Percentiles rank a stretch among this genome's conserved stretches.
phyloP scores from a whole-genome alignment of 2,888 invertebrate species.

The Hypselothyrea guttata region DNA sequence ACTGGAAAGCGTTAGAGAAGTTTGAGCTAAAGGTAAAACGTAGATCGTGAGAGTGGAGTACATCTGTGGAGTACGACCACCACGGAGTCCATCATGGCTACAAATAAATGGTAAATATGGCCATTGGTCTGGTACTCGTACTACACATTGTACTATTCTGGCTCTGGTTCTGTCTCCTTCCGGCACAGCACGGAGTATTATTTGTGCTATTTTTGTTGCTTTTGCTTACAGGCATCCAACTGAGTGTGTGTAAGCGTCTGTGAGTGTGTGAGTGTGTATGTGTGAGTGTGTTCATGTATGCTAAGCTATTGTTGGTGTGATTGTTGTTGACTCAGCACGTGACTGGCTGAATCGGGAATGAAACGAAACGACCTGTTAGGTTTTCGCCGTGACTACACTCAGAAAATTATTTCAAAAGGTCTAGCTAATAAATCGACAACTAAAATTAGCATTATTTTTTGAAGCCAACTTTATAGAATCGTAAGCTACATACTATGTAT shows the following conservation, averaged over 20 bases:
- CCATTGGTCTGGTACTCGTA: neutral
- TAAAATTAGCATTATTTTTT: too few relatives aligned
- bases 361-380: conserved; percentile 3
- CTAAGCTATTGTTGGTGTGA: conserved; percentile 3
- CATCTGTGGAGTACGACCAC: neutral
- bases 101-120: conserved; percentile 5
- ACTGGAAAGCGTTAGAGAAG: neutral
- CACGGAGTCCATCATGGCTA: conserved; percentile 3
- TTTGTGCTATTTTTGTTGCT: neutral
- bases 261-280: conserved; percentile 4
- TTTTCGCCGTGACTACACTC: conserved; percentile 4
- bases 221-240: neutral
- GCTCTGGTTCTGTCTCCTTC: too few relatives aligned
- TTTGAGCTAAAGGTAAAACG: too few relatives aligned
- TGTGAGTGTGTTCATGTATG: conserved; percentile 6
- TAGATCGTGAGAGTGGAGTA: too few relatives aligned
- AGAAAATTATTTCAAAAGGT: too few relatives aligned
- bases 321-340: conserved; percentile 23
- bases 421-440: too few relatives aligned
- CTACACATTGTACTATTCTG: neutral
- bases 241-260: neutral
- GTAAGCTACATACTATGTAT: too few relatives aligned
- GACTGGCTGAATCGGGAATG: conserved; percentile 24
- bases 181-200: too few relatives aligned
- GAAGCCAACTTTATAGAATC: too few relatives aligned